A percentile compares a stretch with the other conserved stretches of the same genome.
These are phyloP conservation scores for Polyergus mexicanus DNA, from an alignment of 1,140 invertebrate species.

Conservation along the genomic window DNA sequence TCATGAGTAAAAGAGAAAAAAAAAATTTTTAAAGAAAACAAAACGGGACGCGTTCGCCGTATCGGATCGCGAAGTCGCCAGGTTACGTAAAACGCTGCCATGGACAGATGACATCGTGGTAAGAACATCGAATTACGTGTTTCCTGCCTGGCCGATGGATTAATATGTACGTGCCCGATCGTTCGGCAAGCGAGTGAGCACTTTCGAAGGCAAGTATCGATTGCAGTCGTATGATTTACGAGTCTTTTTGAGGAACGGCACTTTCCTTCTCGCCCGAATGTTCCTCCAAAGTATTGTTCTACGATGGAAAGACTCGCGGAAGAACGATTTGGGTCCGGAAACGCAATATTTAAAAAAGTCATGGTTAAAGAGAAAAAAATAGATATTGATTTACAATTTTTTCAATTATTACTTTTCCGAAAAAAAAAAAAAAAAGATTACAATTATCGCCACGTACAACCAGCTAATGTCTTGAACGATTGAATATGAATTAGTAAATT, in stretches of 20 bases:
- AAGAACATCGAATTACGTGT: slow-evolving; percentile 75
- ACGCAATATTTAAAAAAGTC: neutral
- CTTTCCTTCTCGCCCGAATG: slow-evolving; percentile 33
- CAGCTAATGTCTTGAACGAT: neutral
- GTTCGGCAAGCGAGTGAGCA: slow-evolving; percentile 41
- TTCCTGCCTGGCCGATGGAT: slow-evolving; percentile 59
- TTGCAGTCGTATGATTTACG: slow-evolving; percentile 24
- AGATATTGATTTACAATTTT: neutral
- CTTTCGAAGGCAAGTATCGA: slow-evolving; percentile 25
- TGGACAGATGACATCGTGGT: slow-evolving; percentile 69
- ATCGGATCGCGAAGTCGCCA: slow-evolving; percentile 51
- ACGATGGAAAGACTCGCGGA: neutral
- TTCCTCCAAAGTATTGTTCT: neutral
- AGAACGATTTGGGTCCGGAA: neutral
- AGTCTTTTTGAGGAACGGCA: slow-evolving; percentile 12
- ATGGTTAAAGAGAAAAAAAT: neutral
- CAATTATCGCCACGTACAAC: neutral
- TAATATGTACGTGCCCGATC: slow-evolving; percentile 68
- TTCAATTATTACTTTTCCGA: neutral
- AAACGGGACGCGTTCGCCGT: slow-evolving; percentile 19
- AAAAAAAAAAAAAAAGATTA: too few relatives aligned
- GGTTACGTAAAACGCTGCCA: slow-evolving; percentile 74
- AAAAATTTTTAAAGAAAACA: slow-evolving; percentile 12
- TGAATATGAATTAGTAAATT: slow-evolving; percentile 12
- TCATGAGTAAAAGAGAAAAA: neutral